Percentiles rank a stretch among this genome's conserved stretches.
Conservation (phyloP, 2,888 invertebrate species). For the Lycocerus yunnanus region DNA sequence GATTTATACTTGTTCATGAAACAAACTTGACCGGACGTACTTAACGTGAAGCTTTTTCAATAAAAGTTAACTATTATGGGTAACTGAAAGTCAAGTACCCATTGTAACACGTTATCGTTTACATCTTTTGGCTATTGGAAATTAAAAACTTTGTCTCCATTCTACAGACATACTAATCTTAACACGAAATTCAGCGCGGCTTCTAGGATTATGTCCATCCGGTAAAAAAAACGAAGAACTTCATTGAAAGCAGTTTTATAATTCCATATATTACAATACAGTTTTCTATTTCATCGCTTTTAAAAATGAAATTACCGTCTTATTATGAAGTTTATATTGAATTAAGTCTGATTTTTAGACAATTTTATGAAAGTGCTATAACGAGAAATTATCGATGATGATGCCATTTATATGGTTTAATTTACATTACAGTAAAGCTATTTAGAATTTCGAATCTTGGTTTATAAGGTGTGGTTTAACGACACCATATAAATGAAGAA, state of each 20-base stretch:
- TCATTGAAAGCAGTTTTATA: not conserved
- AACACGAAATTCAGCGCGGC: not conserved
- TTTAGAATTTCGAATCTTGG: not conserved
- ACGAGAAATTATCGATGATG: slow-evolving; percentile 3
- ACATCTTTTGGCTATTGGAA: not conserved
- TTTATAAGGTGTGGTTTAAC: slow-evolving; percentile 22
- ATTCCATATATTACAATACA: not conserved
- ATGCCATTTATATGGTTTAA: slow-evolving; percentile 8
- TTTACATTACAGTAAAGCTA: slow-evolving; percentile 10
- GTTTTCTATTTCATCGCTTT: not conserved
- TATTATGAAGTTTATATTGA: not conserved
- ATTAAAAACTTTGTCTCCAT: not conserved
- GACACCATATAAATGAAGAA: slow-evolving; percentile 5
- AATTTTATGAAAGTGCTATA: slow-evolving; percentile 12
- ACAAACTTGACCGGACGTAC: not conserved
- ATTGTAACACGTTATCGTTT: not conserved
- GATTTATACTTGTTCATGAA: not conserved
- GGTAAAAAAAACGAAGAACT: not conserved
- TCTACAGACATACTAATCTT: not conserved
- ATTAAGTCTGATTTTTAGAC: not conserved
- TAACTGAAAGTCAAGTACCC: not conserved
- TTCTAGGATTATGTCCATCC: not conserved
- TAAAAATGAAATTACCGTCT: not conserved
- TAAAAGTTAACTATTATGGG: not conserved
- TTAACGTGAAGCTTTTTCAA: not conserved